These are phyloP conservation scores for Drosophila truncata DNA, from an alignment of 1,140 invertebrate species.

Conservation along the genomic window DNA sequence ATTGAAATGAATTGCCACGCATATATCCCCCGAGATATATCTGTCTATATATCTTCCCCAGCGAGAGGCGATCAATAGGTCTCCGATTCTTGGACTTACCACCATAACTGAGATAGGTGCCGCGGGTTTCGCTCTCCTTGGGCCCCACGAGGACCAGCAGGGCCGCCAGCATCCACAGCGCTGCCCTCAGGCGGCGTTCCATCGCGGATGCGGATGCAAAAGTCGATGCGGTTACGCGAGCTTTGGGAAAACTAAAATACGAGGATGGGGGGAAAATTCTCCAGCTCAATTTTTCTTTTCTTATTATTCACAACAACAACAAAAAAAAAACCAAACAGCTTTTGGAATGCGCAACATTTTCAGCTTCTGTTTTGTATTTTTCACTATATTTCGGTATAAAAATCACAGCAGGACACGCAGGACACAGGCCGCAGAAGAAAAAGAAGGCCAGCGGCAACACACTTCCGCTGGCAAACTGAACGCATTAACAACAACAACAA, in stretches of 20 bases:
- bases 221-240: constrained; percentile 26
- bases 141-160: constrained; percentile 47
- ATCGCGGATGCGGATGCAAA: constrained; percentile 41
- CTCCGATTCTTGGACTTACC: constrained; percentile 44
- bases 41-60: neutral
- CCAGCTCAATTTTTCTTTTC: constrained; percentile 23
- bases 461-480: constrained; percentile 76
- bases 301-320: constrained; percentile 13
- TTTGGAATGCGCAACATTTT: constrained; percentile 26
- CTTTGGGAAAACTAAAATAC: constrained; percentile 11
- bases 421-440: neutral
- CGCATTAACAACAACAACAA: constrained; percentile 44
- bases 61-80: neutral
- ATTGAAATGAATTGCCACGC: constrained; percentile 75
- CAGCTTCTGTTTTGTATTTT: constrained; percentile 31
- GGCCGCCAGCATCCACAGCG: constrained; percentile 66
- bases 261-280: neutral
- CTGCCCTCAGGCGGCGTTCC: constrained; percentile 63
- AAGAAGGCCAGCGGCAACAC: constrained; percentile 56
- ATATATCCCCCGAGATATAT: constrained; percentile 8
- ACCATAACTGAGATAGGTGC: constrained; percentile 36
- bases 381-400: constrained; percentile 51
- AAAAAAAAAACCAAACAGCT: constrained; percentile 24
- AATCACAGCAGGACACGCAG: constrained; percentile 60
- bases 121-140: constrained; percentile 27